Evolutionary conservation across 2,113 vertebrate genomes (phyloP).

Genomic region (Phoenicopterus ruber): DNA sequence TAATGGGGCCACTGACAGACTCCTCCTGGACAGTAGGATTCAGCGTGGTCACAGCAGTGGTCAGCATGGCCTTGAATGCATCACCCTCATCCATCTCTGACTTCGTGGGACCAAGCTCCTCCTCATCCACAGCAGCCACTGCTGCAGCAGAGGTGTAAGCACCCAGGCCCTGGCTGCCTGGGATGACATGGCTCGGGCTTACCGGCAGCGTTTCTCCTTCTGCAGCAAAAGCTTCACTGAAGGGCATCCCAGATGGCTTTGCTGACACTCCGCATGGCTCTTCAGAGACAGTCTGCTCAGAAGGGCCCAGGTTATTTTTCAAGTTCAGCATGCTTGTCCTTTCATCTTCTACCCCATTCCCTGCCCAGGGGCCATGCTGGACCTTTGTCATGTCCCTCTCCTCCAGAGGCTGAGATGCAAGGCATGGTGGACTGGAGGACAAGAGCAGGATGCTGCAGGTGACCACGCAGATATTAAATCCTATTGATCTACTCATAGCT

Average conservation of each 20-base stretch:
- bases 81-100: background rate
- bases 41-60: background rate
- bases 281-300: constrained; percentile 1
- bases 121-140: background rate
- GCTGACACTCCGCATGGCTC: background rate
- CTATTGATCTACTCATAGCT: constrained; percentile 63
- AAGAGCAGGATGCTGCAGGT: constrained; percentile 67
- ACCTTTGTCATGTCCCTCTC: background rate
- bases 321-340: background rate
- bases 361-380: background rate
- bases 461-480: constrained; percentile 26
- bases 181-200: background rate
- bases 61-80: constrained; percentile 13
- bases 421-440: constrained; percentile 27
- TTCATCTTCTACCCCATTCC: constrained; percentile 8
- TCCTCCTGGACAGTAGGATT: background rate
- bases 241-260: background rate
- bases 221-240: background rate
- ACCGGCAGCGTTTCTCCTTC: background rate
- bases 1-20: background rate
- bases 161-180: background rate
- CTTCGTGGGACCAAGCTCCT: background rate
- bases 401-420: constrained; percentile 26
- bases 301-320: background rate
- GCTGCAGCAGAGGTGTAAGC: background rate